phyloP scores from a whole-genome alignment of 1,140 invertebrate genomes.

The Dreissena polymorpha region DNA sequence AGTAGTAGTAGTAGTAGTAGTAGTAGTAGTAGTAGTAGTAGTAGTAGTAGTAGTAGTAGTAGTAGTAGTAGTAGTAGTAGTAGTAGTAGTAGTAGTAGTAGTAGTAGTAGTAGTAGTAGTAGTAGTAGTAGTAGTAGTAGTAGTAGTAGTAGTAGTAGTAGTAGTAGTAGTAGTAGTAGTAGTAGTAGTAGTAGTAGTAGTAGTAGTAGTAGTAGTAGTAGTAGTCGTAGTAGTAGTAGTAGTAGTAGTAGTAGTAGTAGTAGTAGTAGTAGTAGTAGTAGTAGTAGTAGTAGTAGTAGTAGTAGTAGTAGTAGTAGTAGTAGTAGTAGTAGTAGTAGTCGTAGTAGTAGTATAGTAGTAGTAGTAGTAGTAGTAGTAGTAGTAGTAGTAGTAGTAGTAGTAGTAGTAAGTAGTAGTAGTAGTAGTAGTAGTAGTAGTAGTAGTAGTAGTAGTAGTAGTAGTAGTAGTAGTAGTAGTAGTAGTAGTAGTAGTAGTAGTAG shows the following conservation, averaged over 20 bases:
- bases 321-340: not conserved
- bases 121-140: not conserved
- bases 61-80: not conserved
- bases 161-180: not conserved
- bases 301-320: not conserved
- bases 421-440: not conserved
- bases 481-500: conserved; percentile 2
- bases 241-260: conserved; percentile 2
- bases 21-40: conserved; percentile 3
- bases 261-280: not conserved
- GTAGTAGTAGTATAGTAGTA: not conserved
- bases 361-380: not conserved
- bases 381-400: not conserved
- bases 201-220: not conserved
- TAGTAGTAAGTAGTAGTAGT: too few relatives aligned
- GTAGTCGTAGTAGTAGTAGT: not conserved
- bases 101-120: not conserved
- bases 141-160: conserved; percentile 3
- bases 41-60: conserved; percentile 2
- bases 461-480: conserved; percentile 2
- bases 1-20: conserved; percentile 2
- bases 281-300: not conserved
- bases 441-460: not conserved
- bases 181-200: not conserved
- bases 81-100: not conserved